Evolutionary conservation across 1,140 invertebrate genomes (phyloP).

Genomic region (Heliconius eleuchia): DNA sequence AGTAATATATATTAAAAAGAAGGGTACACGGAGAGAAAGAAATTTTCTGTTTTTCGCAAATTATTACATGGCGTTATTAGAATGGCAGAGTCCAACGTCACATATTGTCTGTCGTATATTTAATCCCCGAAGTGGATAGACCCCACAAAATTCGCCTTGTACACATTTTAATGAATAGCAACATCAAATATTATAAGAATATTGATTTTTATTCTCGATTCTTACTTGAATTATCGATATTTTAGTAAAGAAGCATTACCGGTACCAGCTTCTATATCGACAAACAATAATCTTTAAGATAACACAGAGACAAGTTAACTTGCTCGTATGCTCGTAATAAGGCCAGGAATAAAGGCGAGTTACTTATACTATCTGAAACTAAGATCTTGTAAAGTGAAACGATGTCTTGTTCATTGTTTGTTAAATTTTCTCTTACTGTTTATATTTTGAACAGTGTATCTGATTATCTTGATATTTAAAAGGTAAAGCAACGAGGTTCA

Average conservation of each 20-base stretch:
- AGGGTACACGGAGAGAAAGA: no score
- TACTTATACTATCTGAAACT: constrained; percentile 64
- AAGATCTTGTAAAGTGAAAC: constrained; percentile 77
- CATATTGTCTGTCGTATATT: no score
- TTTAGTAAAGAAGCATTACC: constrained; percentile 35
- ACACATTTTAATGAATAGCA: no score
- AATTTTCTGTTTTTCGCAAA: no score
- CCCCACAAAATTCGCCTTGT: no score
- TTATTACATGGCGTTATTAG: no score
- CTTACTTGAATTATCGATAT: constrained; percentile 39
- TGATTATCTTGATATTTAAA: constrained; percentile 16
- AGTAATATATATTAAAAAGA: no score
- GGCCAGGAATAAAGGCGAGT: constrained; percentile 64
- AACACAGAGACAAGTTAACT: constrained; percentile 76
- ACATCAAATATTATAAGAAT: background rate
- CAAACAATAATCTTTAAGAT: constrained; percentile 74
- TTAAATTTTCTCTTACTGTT: constrained; percentile 45
- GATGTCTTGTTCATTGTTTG: constrained; percentile 65
- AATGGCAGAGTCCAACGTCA: no score
- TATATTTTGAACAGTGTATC: constrained; percentile 19
- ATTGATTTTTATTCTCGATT: constrained; percentile 39
- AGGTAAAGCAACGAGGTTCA: background rate
- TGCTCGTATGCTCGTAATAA: constrained; percentile 71
- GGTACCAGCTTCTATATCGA: constrained; percentile 58
- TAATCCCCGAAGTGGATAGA: no score